phyloP scores from a whole-genome alignment of 2,797 vertebrate genomes.

The Malurus splendens region DNA sequence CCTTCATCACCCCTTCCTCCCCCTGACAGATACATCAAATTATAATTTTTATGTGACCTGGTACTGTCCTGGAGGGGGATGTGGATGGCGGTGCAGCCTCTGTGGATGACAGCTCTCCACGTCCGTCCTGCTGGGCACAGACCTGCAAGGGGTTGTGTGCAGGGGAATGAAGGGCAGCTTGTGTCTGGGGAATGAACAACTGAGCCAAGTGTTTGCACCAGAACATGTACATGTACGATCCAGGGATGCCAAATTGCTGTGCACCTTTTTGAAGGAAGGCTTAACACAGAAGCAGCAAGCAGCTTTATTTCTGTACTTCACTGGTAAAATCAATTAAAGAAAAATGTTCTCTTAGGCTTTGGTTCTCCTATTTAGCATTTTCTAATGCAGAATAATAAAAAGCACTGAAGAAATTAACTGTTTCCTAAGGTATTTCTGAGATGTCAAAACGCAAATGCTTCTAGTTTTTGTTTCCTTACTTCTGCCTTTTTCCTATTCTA shows the following conservation, averaged over 20 bases:
- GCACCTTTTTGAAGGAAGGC: background rate
- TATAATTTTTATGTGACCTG: background rate
- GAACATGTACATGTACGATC: background rate
- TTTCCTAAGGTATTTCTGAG: conserved; percentile 1
- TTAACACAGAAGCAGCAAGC: background rate
- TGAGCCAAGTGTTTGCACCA: background rate
- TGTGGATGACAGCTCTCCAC: background rate
- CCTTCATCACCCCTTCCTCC: background rate
- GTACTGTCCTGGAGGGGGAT: background rate
- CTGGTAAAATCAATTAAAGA: background rate
- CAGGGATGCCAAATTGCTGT: background rate
- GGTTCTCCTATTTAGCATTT: background rate
- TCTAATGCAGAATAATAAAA: background rate
- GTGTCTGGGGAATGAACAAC: background rate
- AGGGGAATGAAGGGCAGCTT: background rate
- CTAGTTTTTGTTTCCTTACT: conserved; percentile 23
- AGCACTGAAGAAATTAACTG: background rate
- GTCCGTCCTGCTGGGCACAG: background rate
- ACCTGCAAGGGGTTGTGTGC: background rate
- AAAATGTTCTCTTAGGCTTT: background rate
- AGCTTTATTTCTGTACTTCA: background rate
- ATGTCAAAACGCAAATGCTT: conserved; percentile 24
- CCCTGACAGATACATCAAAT: background rate
- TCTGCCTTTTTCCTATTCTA: conserved; percentile 21
- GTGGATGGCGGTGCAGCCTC: background rate